These are phyloP conservation scores for Pygoscelis adeliae DNA, from an alignment of 2,113 vertebrate species.

Conservation along the genomic window DNA sequence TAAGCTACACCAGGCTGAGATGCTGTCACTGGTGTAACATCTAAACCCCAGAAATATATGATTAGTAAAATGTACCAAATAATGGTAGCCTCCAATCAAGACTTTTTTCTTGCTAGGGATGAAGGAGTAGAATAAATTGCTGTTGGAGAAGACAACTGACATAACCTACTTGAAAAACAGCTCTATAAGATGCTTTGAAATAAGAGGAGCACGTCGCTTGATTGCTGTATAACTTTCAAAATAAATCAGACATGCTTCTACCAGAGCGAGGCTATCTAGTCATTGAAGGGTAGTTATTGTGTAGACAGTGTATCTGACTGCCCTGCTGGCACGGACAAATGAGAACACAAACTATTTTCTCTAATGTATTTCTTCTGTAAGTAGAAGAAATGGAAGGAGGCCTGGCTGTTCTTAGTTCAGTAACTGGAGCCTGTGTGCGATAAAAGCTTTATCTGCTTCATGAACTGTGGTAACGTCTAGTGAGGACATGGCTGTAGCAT, in stretches of 20 bases:
- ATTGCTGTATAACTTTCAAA: neutral
- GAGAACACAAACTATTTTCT: neutral
- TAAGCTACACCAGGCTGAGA: neutral
- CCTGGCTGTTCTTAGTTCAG: neutral
- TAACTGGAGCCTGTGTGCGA: neutral
- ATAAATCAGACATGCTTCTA: neutral
- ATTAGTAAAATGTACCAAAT: neutral
- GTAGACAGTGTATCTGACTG: neutral
- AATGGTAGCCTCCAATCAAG: neutral
- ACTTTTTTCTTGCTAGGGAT: neutral
- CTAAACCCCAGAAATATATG: neutral
- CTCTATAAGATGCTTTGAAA: neutral
- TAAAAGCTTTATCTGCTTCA: neutral
- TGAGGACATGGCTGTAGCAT: neutral
- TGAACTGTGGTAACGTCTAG: neutral
- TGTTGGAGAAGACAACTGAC: neutral
- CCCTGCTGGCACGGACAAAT: neutral
- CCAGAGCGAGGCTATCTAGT: neutral
- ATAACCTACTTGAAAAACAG: neutral
- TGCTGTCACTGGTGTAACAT: neutral
- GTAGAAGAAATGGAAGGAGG: neutral
- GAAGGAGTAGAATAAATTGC: neutral
- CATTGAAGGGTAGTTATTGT: neutral
- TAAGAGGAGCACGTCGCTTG: fast-evolving
- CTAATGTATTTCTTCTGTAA: neutral